Evolutionary conservation across 2,797 vertebrate species (phyloP).

Genomic region (Tenualosa ilisha): DNA sequence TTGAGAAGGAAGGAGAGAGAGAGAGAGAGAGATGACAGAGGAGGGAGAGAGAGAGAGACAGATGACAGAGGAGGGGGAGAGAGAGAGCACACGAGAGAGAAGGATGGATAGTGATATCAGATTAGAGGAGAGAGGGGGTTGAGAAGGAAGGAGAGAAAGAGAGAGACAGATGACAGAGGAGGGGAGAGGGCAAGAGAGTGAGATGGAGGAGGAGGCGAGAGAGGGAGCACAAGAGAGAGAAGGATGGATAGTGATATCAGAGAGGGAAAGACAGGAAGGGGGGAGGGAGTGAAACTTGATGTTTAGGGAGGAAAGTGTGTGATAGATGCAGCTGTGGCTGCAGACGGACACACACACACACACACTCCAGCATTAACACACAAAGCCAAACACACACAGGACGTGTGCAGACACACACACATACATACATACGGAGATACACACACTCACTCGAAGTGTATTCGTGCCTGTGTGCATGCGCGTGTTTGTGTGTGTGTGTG

Average conservation of each 20-base stretch:
- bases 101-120: neutral
- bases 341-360: no score
- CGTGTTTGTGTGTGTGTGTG: no score
- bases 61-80: neutral
- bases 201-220: neutral
- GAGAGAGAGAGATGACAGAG: no score
- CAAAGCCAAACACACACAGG: no score
- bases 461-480: no score
- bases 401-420: no score
- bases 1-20: neutral
- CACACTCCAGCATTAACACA: no score
- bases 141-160: neutral
- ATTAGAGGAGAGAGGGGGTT: no score
- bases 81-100: neutral
- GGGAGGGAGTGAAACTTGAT: neutral
- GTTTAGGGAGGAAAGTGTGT: no score
- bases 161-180: neutral
- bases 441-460: no score
- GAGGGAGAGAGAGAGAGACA: neutral
- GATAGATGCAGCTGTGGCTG: no score
- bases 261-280: neutral
- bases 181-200: neutral
- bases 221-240: neutral
- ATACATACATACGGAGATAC: no score
- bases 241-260: neutral